Percentiles rank a stretch among this genome's conserved stretches.
Evolutionary conservation across 2,113 vertebrate genomes (phyloP).

Genomic region (Serinus canaria): DNA sequence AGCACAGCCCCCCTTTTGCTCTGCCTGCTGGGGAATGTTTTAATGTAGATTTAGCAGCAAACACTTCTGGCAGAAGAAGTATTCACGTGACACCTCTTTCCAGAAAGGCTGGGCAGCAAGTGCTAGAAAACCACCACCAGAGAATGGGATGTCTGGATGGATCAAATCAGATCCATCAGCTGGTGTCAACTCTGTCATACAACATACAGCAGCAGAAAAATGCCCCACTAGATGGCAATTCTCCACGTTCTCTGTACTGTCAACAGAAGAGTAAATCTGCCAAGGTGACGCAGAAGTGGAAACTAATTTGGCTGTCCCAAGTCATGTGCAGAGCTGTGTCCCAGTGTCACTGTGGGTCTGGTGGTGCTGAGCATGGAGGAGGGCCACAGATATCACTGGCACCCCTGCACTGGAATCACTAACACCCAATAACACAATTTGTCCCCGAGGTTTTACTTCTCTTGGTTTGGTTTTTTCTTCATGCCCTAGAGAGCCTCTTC

Average conservation of each 20-base stretch:
- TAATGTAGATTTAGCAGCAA: neutral
- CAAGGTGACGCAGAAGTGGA: neutral
- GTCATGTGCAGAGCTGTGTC: neutral
- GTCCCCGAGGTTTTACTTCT: neutral
- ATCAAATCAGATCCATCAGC: neutral
- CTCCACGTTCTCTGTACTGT: neutral
- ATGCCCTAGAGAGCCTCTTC: neutral
- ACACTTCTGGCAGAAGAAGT: neutral
- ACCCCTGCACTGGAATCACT: neutral
- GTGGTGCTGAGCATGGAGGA: neutral
- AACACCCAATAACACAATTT: neutral
- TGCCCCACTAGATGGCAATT: neutral
- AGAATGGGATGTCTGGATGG: neutral
- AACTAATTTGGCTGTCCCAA: neutral
- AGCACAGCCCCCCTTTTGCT: neutral
- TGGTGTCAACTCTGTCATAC: neutral
- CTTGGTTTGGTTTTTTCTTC: neutral
- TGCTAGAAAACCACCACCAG: neutral
- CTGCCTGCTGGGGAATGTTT: neutral
- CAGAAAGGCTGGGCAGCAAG: neutral
- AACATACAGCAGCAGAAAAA: neutral
- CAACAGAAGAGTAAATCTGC: neutral
- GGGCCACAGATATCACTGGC: neutral
- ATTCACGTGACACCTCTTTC: neutral
- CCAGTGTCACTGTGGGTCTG: neutral